Base-by-base conservation (phyloP, 2,888 invertebrate species). In the Callyntrura sp. region DNA sequence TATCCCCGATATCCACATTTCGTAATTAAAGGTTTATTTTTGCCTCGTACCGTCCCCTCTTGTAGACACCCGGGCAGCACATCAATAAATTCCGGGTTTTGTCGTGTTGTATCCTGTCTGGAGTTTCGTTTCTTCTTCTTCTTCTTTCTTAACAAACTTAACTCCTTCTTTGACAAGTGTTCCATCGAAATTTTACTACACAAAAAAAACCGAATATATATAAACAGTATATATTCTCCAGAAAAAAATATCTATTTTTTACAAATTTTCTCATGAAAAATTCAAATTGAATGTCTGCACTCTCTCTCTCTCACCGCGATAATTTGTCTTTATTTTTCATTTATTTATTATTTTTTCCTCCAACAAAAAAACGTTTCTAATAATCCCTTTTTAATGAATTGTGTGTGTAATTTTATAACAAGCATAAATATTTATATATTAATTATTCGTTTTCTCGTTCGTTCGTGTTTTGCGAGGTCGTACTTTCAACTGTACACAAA, bases 131-230 rank as follows among this genome's bases (percentile, higher is more conserved):
- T 45, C 73, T 83, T 65, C 82, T 79, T 20, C 48, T 11, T 17
- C 20, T 25, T 79, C 25, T 82, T 86, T 60, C 83, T 88, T 90
- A 90, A 55, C 79, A 82, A 62, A 81, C 62, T 76, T 87, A 81
- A 82, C 88, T 90, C 84, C 79, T 90, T 91, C 70, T 85, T 94
- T 85, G 57, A 88, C 82, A 83, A 85, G 85, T 90, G 85, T 87
- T 86, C 85, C 90, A 90, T 51, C 5, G 1, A 3, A 68, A 45
- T 45, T n/a, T n/a, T n/a, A n/a, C 45, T 12, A 43, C 28, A 60
- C n/a, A 5, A 28, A 35, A 35, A 23, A 62, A 45, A n/a, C n/a
- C n/a, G n/a, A 60, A 35, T 20, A 14, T 12, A 73, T 11, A 8
- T 45, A 43, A 73, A 48, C 43, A 48, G 14, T 51, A 51, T 51